Evolutionary conservation across 2,888 invertebrate species (phyloP), one percentile per base, ranked within the genome.

Genomic region (Cephonodes hylas): DNA sequence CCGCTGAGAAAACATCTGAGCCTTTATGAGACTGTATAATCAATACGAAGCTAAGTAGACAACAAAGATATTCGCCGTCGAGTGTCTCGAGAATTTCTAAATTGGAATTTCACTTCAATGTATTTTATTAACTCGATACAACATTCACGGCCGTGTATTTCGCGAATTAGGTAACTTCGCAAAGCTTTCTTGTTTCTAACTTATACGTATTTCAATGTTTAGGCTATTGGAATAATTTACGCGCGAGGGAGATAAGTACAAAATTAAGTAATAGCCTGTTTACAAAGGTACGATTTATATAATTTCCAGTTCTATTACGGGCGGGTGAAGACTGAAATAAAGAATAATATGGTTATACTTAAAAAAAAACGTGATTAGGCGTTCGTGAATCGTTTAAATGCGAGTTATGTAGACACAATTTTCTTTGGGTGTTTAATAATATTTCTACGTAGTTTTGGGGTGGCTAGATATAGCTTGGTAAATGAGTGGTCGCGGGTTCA

Each of bases 21-120:
- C 68, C 71, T 71, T 69, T 71, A 74, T 74, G 57, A 57, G 61
- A 56, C 71, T 76, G 76, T 79, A 81, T 79, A 80, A 77, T 77
- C 76, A 80, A 76, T 73, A 63, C 66, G 68, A 62, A 69, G 67
- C 66, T 70, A 70, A 72, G 22, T 38, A 59, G 38, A 59, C 46
- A 59, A 59, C 46, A 46, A 23, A 38, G 34, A 22, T 38, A 34
- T 58, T 42, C 38, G 42, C 25, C 56, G 23, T 42, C 58, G 42
- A 38, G 38, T n/a, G 42, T 20, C 42, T 42, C 23, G 42, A 38
- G 58, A 42, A 23, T 58, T 42, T 18, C 18, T 56, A 56, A 27
- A 56, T 56, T 53, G 53, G 27, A 53, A 53, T 31, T 31, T 31
- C 53, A 6, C 18, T 18, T 53, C 53, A 20, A 31, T 53, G 31